Evolutionary conservation across 1,140 invertebrate species (phyloP), one percentile per base, ranked within the genome.

Genomic region (Anoplolepis gracilipes): DNA sequence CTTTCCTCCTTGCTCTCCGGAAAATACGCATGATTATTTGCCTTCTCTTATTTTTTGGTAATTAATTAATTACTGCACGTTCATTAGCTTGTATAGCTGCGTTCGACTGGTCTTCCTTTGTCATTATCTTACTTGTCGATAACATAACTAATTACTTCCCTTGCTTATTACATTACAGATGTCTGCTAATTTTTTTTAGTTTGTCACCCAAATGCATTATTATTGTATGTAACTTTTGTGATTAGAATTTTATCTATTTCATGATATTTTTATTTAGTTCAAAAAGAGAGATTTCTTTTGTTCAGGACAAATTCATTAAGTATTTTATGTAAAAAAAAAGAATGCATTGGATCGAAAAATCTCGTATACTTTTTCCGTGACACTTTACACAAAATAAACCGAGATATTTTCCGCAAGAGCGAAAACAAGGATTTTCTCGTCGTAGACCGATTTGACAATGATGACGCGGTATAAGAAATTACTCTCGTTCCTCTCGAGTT

Each of bases 401-500:
- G 25, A 28, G 64, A 82, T 76, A 30, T 82, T 85, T 85, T 85
- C 65, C 76, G 55, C 77, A 70, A 82, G 77, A 85, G 77, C 55
- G 75, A 77, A 81, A 89, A 76, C 57, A 65, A 53, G 57, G 57
- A 76, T 88, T 88, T 87, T 39, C 84, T 79, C 46, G 70, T 87
- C 39, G 65, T 59, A 28, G 62, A 49, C 62, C 36, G 73, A 75
- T 62, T 82, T 85, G 73, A 79, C 46, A 36, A 53, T 36, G 72
- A 84, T 70, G 76, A 76, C 49, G 67, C 16, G 59, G 65, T 53
- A 62, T 78, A 87, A 89, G 88, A 89, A 89, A 88, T 69, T 78
- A 59, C 49, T 69, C 64, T 72, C 88, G 88, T 90, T 90, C 88
- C 88, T 89, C 88, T 90, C 88, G 85, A 89, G 69, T 89, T 89